These are phyloP conservation scores for Bombus polaris DNA, from an alignment of 1,140 invertebrate genomes.

Conservation along the genomic window DNA sequence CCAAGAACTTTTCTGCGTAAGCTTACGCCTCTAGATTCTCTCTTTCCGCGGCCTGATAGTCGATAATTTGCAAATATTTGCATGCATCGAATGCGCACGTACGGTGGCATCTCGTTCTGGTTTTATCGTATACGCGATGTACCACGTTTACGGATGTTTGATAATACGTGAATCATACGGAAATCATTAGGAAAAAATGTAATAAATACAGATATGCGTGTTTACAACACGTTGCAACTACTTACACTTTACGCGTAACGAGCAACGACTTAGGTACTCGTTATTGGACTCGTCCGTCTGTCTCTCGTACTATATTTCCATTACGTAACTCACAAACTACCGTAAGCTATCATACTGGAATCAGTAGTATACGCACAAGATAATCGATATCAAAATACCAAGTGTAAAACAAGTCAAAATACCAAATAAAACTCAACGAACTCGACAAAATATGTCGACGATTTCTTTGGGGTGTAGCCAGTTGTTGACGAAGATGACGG, in stretches of 20 bases:
- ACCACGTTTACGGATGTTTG: no score
- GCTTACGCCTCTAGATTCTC: not conserved
- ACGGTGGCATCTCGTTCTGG: not conserved
- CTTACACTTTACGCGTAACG: no score
- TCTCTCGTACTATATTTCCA: no score
- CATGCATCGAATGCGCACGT: not conserved
- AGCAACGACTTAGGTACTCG: no score
- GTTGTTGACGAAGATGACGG: conserved; percentile 62
- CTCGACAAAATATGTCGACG: not conserved
- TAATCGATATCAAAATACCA: not conserved
- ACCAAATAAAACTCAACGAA: not conserved
- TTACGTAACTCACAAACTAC: no score
- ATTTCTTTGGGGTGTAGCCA: conserved; percentile 38
- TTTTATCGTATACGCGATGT: not conserved
- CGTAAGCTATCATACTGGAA: no score
- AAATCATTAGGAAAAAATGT: no score
- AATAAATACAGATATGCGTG: no score
- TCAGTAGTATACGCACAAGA: not conserved
- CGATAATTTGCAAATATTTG: not conserved
- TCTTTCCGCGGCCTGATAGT: not conserved
- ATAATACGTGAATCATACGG: no score
- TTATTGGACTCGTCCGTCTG: no score
- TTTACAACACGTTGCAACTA: no score
- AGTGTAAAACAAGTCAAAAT: no score
- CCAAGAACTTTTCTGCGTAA: not conserved